Conservation (phyloP, 2,797 vertebrate species). For the Coracias cyanogaster region DNA sequence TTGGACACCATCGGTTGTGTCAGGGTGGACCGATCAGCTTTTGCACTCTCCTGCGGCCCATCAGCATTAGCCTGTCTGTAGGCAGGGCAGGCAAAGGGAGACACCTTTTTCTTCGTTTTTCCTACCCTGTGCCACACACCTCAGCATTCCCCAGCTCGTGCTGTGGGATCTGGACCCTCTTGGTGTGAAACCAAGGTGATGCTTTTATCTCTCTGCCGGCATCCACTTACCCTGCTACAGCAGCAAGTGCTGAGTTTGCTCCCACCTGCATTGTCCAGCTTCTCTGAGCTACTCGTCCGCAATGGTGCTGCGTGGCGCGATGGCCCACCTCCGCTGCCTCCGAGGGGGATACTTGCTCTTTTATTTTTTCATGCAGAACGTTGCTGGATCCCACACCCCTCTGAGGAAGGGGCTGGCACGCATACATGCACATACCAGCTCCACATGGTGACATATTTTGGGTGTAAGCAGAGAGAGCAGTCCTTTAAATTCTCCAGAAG, state of each 20-base stretch:
- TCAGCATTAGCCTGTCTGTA: not conserved
- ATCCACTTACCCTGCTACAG: not conserved
- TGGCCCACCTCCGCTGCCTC: not conserved
- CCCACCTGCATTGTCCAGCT: not conserved
- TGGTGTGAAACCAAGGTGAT: accelerated
- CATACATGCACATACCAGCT: not conserved
- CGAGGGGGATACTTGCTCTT: not conserved
- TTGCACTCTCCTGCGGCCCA: not conserved
- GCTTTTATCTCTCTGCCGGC: not conserved
- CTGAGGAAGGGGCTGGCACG: not conserved
- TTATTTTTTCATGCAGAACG: not conserved
- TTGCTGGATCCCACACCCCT: not conserved
- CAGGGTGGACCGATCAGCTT: not conserved
- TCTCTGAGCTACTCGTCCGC: not conserved
- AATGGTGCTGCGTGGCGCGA: not conserved
- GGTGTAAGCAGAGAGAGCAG: not conserved
- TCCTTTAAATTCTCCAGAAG: not conserved
- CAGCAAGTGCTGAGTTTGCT: not conserved
- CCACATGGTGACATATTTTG: accelerated
- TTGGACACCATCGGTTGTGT: not conserved
- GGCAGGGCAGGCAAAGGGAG: not conserved
- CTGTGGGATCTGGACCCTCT: not conserved
- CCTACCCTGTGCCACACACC: not conserved
- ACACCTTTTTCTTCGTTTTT: not conserved
- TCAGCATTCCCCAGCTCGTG: not conserved